Evolutionary conservation across 2,113 vertebrate genomes (phyloP).

Genomic region (Lampris incognitus): DNA sequence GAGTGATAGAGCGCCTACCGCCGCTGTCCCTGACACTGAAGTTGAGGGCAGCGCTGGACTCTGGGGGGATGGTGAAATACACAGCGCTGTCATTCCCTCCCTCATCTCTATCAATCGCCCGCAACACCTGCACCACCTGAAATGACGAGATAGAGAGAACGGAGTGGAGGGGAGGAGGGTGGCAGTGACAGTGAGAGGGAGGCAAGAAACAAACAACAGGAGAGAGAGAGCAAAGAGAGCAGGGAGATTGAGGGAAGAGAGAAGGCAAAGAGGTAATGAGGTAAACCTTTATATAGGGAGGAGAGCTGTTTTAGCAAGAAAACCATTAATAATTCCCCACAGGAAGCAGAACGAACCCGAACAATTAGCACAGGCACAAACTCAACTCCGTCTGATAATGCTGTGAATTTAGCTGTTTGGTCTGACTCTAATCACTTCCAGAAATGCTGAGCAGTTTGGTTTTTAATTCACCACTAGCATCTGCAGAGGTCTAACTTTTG

Average conservation of each 20-base stretch:
- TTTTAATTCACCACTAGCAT: constrained; percentile 58
- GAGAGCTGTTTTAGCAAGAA: constrained; percentile 53
- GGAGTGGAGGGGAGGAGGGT: constrained; percentile 26
- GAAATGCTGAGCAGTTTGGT: constrained; percentile 28
- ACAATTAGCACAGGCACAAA: constrained; percentile 65
- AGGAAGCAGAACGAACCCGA: constrained; percentile 63
- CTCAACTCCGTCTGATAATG: constrained; percentile 38
- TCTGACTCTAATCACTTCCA: constrained; percentile 33
- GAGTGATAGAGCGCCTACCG: constrained; percentile 78
- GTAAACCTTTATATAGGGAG: constrained; percentile 36
- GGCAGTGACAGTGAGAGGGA: background rate
- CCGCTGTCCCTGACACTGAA: constrained; percentile 88
- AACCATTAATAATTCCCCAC: constrained; percentile 59
- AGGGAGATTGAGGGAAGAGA: constrained; percentile 5
- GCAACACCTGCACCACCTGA: constrained; percentile 90
- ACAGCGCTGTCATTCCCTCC: constrained; percentile 87
- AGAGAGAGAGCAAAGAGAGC: constrained; percentile 18
- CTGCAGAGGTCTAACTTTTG: constrained; percentile 1
- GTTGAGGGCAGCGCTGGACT: constrained; percentile 84
- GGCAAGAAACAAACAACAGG: background rate
- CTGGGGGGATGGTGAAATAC: constrained; percentile 87
- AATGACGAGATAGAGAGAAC: constrained; percentile 67
- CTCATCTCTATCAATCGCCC: constrained; percentile 88
- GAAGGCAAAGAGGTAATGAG: constrained; percentile 13
- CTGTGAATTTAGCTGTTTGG: constrained; percentile 48